Conservation (phyloP, 2,113 vertebrate genomes). For the Alexandromys fortis region DNA sequence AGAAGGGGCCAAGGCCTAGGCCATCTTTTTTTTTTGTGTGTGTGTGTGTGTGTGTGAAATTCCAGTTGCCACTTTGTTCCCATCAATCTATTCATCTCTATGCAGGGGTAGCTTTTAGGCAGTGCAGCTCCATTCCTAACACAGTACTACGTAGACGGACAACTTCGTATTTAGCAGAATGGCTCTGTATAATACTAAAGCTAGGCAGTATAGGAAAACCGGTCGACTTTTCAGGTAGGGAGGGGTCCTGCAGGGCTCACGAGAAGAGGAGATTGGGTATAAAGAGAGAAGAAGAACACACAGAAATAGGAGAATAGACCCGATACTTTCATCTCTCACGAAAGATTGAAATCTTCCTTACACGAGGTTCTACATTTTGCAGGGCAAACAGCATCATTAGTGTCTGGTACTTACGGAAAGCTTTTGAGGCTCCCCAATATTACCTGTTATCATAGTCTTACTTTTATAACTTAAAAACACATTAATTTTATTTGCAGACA, state of each 20-base stretch:
- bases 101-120: not conserved
- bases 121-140: not conserved
- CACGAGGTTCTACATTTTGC: not conserved
- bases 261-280: not conserved
- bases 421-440: not conserved
- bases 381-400: not conserved
- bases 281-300: not conserved
- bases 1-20: not conserved
- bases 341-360: not conserved
- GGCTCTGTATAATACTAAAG: not conserved
- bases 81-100: not conserved
- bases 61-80: not conserved
- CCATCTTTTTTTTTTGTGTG: not conserved
- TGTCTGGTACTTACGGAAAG: not conserved
- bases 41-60: not conserved
- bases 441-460: not conserved
- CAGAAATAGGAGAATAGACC: not conserved
- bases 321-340: not conserved
- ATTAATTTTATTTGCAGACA: no score
- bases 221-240: not conserved
- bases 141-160: not conserved
- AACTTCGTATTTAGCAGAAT: not conserved
- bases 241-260: not conserved
- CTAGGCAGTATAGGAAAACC: not conserved
- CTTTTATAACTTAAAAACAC: not conserved